Conservation (phyloP, 2,113 vertebrate species). For the Limnothrissa miodon region DNA sequence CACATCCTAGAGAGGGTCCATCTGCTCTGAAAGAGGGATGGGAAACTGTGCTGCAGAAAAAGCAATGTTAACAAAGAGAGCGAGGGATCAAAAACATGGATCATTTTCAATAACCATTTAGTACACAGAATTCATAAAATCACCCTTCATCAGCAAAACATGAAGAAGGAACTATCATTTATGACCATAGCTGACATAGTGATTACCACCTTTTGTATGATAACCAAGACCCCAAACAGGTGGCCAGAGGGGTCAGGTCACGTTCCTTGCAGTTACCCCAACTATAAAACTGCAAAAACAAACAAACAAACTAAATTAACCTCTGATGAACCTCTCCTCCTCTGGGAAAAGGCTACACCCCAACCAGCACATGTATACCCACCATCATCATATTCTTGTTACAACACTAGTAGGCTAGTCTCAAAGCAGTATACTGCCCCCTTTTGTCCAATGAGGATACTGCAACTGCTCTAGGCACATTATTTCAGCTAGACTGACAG, state of each 20-base stretch:
- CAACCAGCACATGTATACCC: not conserved
- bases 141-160: not conserved
- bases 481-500: not conserved
- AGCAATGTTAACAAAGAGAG: not conserved
- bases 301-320: not conserved
- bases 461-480: not conserved
- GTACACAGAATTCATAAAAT: not conserved
- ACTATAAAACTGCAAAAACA: not conserved
- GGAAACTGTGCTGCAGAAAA: not conserved
- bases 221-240: not conserved
- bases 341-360: slow-evolving; percentile 1
- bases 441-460: not conserved
- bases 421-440: not conserved
- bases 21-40: not conserved
- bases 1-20: not conserved
- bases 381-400: not conserved
- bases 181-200: not conserved
- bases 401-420: not conserved
- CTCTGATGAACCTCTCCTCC: not conserved
- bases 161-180: not conserved
- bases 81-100: not conserved
- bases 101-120: not conserved
- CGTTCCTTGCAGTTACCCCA: not conserved
- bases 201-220: not conserved
- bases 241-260: not conserved